A percentile compares a stretch with the other conserved stretches of the same genome.
These are phyloP conservation scores for Drosophila sproati DNA, from an alignment of 1,140 invertebrate genomes.

Conservation along the genomic window DNA sequence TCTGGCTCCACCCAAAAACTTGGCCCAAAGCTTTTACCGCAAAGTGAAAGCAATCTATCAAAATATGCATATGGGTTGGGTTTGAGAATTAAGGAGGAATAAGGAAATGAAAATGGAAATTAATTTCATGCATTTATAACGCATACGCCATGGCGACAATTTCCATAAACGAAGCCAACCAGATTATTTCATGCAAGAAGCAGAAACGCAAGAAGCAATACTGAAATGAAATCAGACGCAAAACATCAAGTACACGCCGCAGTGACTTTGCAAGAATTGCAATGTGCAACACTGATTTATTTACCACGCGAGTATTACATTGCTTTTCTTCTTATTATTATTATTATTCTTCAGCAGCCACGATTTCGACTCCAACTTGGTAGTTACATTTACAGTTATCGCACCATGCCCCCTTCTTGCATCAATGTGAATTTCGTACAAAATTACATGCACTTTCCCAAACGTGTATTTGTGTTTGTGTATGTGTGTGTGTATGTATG, in stretches of 20 bases:
- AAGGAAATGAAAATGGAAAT: constrained; percentile 39
- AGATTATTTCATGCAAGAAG: constrained; percentile 32
- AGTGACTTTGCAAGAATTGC: constrained; percentile 45
- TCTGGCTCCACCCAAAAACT: constrained; percentile 13
- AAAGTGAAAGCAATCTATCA: constrained; percentile 82
- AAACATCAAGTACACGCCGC: constrained; percentile 49
- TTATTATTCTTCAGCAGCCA: constrained; percentile 34
- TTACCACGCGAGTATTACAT: constrained; percentile 48
- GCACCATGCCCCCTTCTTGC: neutral
- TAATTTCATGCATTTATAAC: constrained; percentile 78
- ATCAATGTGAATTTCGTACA: constrained; percentile 60
- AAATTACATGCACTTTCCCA: constrained; percentile 70
- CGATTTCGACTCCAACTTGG: constrained; percentile 13
- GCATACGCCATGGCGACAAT: constrained; percentile 61
- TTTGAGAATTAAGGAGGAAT: neutral
- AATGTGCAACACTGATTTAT: constrained; percentile 44
- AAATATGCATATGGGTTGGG: constrained; percentile 40
- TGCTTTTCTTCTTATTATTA: constrained; percentile 5
- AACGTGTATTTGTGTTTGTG: constrained; percentile 8
- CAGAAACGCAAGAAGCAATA: neutral
- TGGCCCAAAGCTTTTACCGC: constrained; percentile 66
- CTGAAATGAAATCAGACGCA: constrained; percentile 12
- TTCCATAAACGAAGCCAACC: constrained; percentile 52
- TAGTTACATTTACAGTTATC: constrained; percentile 13
- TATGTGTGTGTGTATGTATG: constrained; percentile 29